A percentile compares a stretch with the other conserved stretches of the same genome.
Conservation (phyloP, 1,140 invertebrate species). For the Drosophila mauritiana region DNA sequence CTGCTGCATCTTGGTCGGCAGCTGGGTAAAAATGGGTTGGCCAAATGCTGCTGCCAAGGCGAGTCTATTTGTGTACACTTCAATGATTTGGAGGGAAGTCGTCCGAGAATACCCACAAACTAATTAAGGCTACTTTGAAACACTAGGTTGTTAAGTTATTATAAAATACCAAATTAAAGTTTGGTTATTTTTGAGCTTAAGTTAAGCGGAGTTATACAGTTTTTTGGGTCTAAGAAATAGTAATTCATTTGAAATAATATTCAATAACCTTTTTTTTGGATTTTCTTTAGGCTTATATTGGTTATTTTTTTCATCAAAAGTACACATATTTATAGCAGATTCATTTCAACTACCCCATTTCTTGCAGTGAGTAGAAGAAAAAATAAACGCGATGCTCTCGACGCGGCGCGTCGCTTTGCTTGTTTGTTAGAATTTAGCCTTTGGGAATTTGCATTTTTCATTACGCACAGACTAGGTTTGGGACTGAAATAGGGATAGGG, state of each 20-base stretch:
- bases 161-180: too few species aligned
- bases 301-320: too few species aligned
- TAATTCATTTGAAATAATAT: too few species aligned
- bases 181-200: too few species aligned
- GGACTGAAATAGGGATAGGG: neutral
- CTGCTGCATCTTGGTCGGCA: conserved; percentile 46
- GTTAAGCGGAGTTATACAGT: too few species aligned
- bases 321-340: too few species aligned
- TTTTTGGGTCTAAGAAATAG: too few species aligned
- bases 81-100: neutral
- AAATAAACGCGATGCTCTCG: conserved; percentile 55
- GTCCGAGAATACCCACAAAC: too few species aligned
- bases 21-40: conserved; percentile 10
- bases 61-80: conserved; percentile 54
- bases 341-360: neutral
- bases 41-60: conserved; percentile 24
- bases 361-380: conserved; percentile 24
- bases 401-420: conserved; percentile 79
- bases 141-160: too few species aligned
- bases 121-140: too few species aligned
- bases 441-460: conserved; percentile 83
- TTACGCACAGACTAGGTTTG: conserved; percentile 57
- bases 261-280: too few species aligned
- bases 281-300: too few species aligned
- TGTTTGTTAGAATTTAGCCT: conserved; percentile 81